A percentile compares a stretch with the other conserved stretches of the same genome.
Conservation (phyloP, 2,113 vertebrate genomes). For the Tachuris rubrigastra region DNA sequence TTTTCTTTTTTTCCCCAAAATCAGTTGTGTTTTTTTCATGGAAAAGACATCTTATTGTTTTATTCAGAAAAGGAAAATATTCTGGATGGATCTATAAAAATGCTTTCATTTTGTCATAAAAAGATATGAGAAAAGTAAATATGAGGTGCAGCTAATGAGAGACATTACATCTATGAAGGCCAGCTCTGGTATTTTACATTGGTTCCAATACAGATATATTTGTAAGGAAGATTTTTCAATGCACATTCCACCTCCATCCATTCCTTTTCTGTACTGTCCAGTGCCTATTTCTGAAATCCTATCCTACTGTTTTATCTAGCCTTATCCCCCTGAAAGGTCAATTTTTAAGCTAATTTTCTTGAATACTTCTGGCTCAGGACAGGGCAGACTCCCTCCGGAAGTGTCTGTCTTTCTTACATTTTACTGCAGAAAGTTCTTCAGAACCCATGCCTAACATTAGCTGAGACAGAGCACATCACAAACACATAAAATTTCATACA, state of each 20-base stretch:
- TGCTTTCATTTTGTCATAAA: neutral
- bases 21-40: neutral
- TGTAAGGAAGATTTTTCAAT: neutral
- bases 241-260: neutral
- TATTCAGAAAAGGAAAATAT: neutral
- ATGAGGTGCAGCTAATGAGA: neutral
- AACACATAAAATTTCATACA: neutral
- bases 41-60: neutral
- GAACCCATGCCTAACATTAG: neutral
- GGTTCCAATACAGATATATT: neutral
- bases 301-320: neutral
- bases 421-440: neutral
- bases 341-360: constrained; percentile 30
- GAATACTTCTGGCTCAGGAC: neutral
- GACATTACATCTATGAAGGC: neutral
- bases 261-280: neutral
- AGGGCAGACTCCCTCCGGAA: constrained; percentile 2
- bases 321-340: neutral
- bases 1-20: neutral
- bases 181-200: neutral
- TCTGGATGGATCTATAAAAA: neutral
- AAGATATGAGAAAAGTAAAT: neutral
- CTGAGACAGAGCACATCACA: neutral
- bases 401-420: neutral
- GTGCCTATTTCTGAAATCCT: neutral